Percentiles rank a stretch among this genome's conserved stretches.
Conservation (phyloP, 2,797 vertebrate species). For the Acomys russatus region DNA sequence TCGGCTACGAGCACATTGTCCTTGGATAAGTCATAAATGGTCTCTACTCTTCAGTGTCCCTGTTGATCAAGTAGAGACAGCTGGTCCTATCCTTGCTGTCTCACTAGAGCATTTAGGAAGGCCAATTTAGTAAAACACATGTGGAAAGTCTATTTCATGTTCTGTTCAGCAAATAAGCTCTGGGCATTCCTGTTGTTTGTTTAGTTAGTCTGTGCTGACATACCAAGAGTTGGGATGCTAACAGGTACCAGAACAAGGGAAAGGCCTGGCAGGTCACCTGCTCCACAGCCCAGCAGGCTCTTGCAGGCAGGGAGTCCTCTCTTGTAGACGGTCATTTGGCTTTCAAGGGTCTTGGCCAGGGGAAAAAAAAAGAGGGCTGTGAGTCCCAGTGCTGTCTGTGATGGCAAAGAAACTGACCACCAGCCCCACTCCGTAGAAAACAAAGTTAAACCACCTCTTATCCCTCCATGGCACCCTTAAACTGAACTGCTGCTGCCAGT, state of each 20-base stretch:
- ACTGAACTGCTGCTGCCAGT: background rate
- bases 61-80: background rate
- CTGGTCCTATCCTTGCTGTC: background rate
- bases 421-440: accelerated
- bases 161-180: background rate
- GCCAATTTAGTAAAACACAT: background rate
- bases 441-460: accelerated
- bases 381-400: accelerated
- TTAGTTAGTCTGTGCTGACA: background rate
- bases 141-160: background rate
- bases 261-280: background rate
- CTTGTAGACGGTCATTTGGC: no score
- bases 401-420: background rate
- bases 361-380: accelerated
- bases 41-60: background rate
- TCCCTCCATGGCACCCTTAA: background rate
- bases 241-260: background rate
- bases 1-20: accelerated
- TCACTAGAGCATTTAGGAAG: background rate
- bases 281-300: no score
- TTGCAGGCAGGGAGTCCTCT: background rate
- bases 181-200: background rate
- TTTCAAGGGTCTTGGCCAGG: background rate
- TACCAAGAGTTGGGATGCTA: background rate
- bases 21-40: no score